Conservation (phyloP, 2,888 invertebrate species). For the Oxycera nigricornis region DNA sequence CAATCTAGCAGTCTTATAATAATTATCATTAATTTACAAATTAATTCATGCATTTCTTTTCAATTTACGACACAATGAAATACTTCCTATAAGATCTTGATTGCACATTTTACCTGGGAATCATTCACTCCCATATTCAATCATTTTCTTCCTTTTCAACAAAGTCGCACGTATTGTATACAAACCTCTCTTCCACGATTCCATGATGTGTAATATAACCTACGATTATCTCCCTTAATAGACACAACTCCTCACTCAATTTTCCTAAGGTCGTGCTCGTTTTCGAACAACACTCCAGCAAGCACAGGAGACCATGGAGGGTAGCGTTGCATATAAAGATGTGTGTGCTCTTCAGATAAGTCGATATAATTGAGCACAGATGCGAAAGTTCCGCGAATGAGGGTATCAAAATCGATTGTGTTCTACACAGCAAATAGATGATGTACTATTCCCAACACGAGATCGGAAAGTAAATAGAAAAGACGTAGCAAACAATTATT, state of each 20-base stretch:
- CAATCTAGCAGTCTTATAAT: too few relatives aligned
- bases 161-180: conserved; percentile 15
- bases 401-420: conserved; percentile 61
- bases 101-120: not conserved
- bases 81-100: not conserved
- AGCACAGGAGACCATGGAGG: conserved; percentile 59
- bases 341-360: conserved; percentile 61
- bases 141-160: not conserved
- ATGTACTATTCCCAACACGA: conserved; percentile 54
- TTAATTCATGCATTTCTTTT: too few relatives aligned
- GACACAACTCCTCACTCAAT: conserved; percentile 60
- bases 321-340: conserved; percentile 61
- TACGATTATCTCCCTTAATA: conserved; percentile 60
- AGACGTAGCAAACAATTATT: conserved; percentile 34
- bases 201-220: conserved; percentile 61
- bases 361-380: conserved; percentile 58
- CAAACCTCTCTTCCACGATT: conserved; percentile 61
- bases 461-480: conserved; percentile 14
- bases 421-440: conserved; percentile 62
- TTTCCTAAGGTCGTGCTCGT: conserved; percentile 61
- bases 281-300: conserved; percentile 61
- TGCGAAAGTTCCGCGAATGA: conserved; percentile 58
- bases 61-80: not conserved
- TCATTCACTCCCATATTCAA: not conserved
- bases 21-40: too few relatives aligned